Conservation (phyloP, 2,113 vertebrate genomes). For the Uria lomvia region DNA sequence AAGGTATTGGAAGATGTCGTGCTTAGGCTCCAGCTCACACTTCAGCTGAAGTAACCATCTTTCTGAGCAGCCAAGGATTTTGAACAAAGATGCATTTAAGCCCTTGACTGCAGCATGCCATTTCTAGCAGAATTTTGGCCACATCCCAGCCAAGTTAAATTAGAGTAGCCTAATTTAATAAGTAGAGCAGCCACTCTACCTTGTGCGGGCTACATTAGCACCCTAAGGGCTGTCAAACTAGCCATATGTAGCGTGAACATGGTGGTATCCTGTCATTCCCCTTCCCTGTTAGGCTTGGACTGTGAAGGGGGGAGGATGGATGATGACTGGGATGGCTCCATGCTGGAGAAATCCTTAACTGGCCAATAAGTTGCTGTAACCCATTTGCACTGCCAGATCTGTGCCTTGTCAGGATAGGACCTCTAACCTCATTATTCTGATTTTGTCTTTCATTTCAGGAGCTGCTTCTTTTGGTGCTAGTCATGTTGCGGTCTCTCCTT, state of each 20-base stretch:
- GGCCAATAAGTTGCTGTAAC: neutral
- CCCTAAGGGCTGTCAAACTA: neutral
- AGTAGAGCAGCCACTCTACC: neutral
- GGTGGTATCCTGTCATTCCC: neutral
- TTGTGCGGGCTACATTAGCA: neutral
- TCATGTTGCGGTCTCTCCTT: neutral
- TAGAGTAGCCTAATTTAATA: conserved; percentile 35
- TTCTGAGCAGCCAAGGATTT: neutral
- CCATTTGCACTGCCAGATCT: neutral
- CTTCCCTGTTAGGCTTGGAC: neutral
- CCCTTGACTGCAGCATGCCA: neutral
- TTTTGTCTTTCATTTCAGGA: neutral
- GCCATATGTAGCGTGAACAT: neutral
- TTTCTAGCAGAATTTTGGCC: conserved; percentile 24
- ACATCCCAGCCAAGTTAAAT: neutral
- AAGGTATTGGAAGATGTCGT: neutral
- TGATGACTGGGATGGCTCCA: neutral
- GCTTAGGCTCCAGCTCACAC: neutral
- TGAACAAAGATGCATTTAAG: conserved; percentile 39
- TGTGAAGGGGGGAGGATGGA: neutral
- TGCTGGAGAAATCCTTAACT: neutral
- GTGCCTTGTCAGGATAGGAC: neutral
- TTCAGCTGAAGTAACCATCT: conserved; percentile 36
- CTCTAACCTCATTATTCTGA: neutral
- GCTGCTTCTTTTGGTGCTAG: neutral